Base-by-base conservation (phyloP, 2,797 vertebrate genomes). In the Aeoliscus strigatus region DNA sequence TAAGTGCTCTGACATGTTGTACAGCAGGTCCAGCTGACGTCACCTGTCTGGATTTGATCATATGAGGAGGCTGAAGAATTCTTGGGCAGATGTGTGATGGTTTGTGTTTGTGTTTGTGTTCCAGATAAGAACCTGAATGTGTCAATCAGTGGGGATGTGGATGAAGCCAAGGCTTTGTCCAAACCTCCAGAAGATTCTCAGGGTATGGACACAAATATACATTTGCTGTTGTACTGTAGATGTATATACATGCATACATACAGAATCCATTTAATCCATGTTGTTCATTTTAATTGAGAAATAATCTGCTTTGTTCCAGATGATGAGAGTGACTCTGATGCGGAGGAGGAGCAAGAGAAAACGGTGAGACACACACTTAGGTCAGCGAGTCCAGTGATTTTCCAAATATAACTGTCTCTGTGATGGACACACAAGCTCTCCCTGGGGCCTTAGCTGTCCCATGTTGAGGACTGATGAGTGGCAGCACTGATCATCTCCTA, bases 291-390 rank as follows among this genome's bases (percentile, higher is more conserved):
- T 25, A 25, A 25, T 9, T 3, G 5, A 25, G 8, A 25, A 2
- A 6, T 10, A 2, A 49, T n/a, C 62, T 2, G 47, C 38, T 6
- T 39, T 37, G 5, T 70, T 27, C 1, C 73, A 98, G 96, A 99
- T 76, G 96, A 98, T 2, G 96, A 99, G 74, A 98, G 96, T 0
- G 96, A 99, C 72, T 99, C 96, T 0, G 96, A 99, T 1, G 92
- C 90, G 0, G 96, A 99, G 51, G 96, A 99, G 65, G 96, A 99
- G 49, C 95, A 96, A 66, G 94, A 98, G 79, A 97, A 94, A 75
- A 97, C 94, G 39, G 96, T 98, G 59, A 91, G 92, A 31, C 9
- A 14, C 37, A 21, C 33, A 39, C 33, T 32, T 6, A 37, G 49
- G 64, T 75, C 63, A 60, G n/a, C 2, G 25, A 53, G 51, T 75